phyloP scores from a whole-genome alignment of 2,113 vertebrate species.

The Heterochromis multidens region DNA sequence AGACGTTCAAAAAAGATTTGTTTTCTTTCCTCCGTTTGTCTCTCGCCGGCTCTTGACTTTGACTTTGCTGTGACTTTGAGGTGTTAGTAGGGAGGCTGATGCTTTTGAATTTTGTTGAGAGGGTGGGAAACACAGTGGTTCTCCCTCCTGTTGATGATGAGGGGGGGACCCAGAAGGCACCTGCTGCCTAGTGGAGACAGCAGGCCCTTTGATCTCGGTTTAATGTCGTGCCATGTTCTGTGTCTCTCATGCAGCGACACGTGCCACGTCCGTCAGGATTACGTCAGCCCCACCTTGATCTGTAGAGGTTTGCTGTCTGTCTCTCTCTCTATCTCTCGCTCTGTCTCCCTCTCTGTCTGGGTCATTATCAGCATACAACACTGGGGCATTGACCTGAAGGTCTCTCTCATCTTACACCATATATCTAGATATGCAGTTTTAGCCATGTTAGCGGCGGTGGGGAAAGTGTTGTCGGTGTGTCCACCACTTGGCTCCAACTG shows the following conservation, averaged over 20 bases:
- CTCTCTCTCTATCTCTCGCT: background rate
- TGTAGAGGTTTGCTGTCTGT: conserved; percentile 35
- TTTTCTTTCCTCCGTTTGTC: conserved; percentile 47
- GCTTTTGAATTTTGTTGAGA: conserved; percentile 48
- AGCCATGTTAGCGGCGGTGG: background rate
- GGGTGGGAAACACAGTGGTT: conserved; percentile 10
- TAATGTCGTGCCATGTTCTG: conserved; percentile 62
- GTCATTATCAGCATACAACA: conserved; percentile 37
- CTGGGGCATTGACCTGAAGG: conserved; percentile 4
- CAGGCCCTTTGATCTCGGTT: conserved; percentile 70
- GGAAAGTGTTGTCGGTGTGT: background rate
- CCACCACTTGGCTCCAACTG: background rate
- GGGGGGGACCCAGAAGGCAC: conserved; percentile 41
- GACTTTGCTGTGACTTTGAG: conserved; percentile 75
- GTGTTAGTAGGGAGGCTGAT: conserved; percentile 4
- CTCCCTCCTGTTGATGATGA: conserved; percentile 45
- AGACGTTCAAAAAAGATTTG: conserved; percentile 63
- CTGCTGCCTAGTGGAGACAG: conserved; percentile 51
- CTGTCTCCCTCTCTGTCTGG: background rate
- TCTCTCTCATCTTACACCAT: background rate
- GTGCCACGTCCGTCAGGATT: conserved; percentile 59
- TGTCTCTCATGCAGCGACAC: conserved; percentile 44
- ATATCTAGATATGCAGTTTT: background rate
- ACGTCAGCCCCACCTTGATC: conserved; percentile 58
- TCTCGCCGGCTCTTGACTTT: conserved; percentile 45